These are phyloP conservation scores for Microctenopoma steveboyesi DNA, from an alignment of 2,797 vertebrate species.

Conservation along the genomic window DNA sequence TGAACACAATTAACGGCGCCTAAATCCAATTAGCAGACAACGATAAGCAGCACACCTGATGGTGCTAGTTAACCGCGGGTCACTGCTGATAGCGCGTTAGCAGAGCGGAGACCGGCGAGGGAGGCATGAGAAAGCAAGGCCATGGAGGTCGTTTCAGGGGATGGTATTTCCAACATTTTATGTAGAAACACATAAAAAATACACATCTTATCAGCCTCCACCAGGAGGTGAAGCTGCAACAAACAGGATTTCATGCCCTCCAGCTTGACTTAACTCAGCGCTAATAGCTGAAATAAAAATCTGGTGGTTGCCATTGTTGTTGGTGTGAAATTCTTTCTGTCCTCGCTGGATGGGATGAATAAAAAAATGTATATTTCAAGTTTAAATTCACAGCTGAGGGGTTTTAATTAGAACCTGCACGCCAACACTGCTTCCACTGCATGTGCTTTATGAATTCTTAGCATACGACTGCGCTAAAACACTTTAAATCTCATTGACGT, in stretches of 20 bases:
- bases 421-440: not conserved
- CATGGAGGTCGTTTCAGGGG: not conserved
- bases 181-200: constrained; percentile 20
- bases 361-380: constrained; percentile 2
- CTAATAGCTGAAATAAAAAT: constrained; percentile 25
- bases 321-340: not conserved
- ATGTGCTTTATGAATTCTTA: not conserved
- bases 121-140: not conserved
- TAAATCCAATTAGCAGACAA: constrained; percentile 76
- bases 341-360: not conserved
- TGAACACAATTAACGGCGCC: constrained; percentile 65
- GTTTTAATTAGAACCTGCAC: not conserved
- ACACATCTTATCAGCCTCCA: constrained; percentile 22
- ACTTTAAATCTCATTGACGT: too few relatives aligned
- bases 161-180: constrained; percentile 21
- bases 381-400: not conserved
- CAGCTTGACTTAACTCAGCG: not conserved
- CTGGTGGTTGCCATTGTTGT: not conserved
- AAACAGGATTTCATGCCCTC: constrained; percentile 2
- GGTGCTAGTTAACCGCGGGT: constrained; percentile 59
- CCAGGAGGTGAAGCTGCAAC: constrained; percentile 17
- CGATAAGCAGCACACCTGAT: constrained; percentile 66
- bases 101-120: not conserved
- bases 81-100: constrained; percentile 16
- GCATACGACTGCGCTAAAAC: not conserved